These are phyloP conservation scores for Andrena dorsata DNA, from an alignment of 2,888 invertebrate species.

Conservation along the genomic window DNA sequence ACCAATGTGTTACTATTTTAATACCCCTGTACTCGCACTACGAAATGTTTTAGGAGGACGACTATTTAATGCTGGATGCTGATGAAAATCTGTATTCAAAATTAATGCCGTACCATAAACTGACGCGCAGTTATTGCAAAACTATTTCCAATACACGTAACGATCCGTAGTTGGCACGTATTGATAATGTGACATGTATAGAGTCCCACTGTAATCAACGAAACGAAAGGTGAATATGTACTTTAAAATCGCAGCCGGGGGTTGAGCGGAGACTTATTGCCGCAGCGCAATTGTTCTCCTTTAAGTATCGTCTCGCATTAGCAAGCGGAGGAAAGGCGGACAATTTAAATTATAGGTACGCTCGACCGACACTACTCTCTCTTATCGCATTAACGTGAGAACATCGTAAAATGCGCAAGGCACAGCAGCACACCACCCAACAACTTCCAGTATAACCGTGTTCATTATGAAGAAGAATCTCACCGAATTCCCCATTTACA, in stretches of 20 bases:
- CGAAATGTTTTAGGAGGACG: too few relatives aligned
- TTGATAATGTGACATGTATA: not conserved
- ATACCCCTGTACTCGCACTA: too few relatives aligned
- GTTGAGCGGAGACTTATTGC: constrained; percentile 51
- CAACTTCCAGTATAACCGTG: constrained; percentile 60
- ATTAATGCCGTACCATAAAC: too few relatives aligned
- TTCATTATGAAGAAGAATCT: constrained; percentile 71
- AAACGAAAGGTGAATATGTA: constrained; percentile 8
- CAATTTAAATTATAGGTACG: constrained; percentile 70
- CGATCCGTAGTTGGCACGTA: not conserved
- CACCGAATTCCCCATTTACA: constrained; percentile 70
- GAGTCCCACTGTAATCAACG: constrained; percentile 6
- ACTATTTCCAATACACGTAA: not conserved
- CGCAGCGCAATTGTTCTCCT: constrained; percentile 64
- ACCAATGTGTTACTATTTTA: too few relatives aligned
- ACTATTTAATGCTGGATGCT: too few relatives aligned
- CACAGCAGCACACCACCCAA: constrained; percentile 47
- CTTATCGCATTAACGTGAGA: constrained; percentile 72
- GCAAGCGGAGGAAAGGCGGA: constrained; percentile 59
- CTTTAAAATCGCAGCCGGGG: constrained; percentile 1
- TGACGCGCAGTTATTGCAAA: not conserved
- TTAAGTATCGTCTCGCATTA: constrained; percentile 69
- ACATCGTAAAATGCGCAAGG: constrained; percentile 69
- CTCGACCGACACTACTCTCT: constrained; percentile 65
- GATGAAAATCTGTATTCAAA: too few relatives aligned